Evolutionary conservation across 2,113 vertebrate genomes (phyloP), one percentile per base, ranked within the genome.

Genomic region (Centrocercus urophasianus): DNA sequence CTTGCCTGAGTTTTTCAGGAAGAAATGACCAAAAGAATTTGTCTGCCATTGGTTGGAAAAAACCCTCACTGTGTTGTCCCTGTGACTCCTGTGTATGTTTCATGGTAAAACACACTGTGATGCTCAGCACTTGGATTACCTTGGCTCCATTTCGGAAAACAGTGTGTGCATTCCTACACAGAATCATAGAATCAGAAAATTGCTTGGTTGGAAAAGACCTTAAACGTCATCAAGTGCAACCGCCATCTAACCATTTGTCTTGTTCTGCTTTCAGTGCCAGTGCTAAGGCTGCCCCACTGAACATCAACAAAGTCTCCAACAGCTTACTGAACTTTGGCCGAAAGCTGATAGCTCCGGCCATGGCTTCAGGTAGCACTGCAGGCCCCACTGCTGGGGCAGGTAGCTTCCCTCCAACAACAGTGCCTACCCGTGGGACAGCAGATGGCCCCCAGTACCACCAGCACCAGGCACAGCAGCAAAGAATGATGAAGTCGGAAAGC

Each of bases 301-400:
- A 99, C 97, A 99, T 99, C 61, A 99, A 99, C 97, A 99, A 99
- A 90, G 99, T 99, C 47, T 99, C 99, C 89, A 99, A 98, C 97
- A 99, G 99, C 95, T 98, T 99, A 92, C 89, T 99, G 75, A 99
- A 96, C 95, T 99, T 99, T 21, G 99, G 99, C 85, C 98, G 99
- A 86, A 99, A 99, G 96, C 97, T 99, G 71, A 99, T 99, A 60
- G 97, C 98, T 65, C 99, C 99, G 0, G 98, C 99, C 13, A 98
- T 98, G 36, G 95, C 98, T 34, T 96, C 98, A 13, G 96, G 98
- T 0, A 93, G 96, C 25, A 32, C 95, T 18, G 45, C 97, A 67
- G 96, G 97, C 2, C 97, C 98, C 42, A 63, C 90, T 15, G 83
- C 93, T 0, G 6, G 95, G 1, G 86, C 88, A 45, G 89, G 78